Evolutionary conservation across 1,140 invertebrate species (phyloP), one percentile per base, ranked within the genome.

Genomic region (Zaprionus africanus): DNA sequence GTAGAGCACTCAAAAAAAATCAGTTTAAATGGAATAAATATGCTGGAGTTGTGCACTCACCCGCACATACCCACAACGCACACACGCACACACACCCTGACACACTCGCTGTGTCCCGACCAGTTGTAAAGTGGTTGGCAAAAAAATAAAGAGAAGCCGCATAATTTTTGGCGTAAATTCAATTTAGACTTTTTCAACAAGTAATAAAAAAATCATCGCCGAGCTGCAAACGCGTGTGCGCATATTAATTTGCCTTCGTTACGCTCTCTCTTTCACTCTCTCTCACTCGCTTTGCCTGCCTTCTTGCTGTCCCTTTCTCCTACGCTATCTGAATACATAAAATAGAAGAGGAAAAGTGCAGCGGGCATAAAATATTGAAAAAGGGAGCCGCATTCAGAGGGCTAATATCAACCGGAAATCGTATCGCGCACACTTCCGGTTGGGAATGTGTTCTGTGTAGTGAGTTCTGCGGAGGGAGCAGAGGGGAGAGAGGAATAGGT

Each of bases 111-210:
- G 49, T 62, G 43, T 19, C 53, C 54, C 19, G 43, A 41, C 49
- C 53, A n/a, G 26, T 17, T 59, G 13, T 26, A 63, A 70, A 58
- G 34, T 64, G 54, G 11, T 26, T 24, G 22, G 38, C 38, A 60
- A 38, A 53, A 24, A 65, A 65, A 59, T 36, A 31, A 84, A 84
- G 73, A 51, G 56, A 34, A 58, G 73, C 63, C 74, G 85, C 81
- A 84, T 83, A 84, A 81, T 88, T 84, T 84, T 82, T 64, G 79
- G 77, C 82, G 83, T 67, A 74, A 87, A 86, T 86, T 86, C 59
- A 86, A 86, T 86, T 87, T 87, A 53, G 66, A 78, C 66, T 75
- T 74, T 84, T 90, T 77, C 67, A 81, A 81, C 72, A 79, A 70
- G 70, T 67, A 59, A 73, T 67, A 59, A 59, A 57, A 76, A 31